These are phyloP conservation scores for Polymixis lichenea DNA, from an alignment of 2,888 invertebrate species.

Conservation along the genomic window DNA sequence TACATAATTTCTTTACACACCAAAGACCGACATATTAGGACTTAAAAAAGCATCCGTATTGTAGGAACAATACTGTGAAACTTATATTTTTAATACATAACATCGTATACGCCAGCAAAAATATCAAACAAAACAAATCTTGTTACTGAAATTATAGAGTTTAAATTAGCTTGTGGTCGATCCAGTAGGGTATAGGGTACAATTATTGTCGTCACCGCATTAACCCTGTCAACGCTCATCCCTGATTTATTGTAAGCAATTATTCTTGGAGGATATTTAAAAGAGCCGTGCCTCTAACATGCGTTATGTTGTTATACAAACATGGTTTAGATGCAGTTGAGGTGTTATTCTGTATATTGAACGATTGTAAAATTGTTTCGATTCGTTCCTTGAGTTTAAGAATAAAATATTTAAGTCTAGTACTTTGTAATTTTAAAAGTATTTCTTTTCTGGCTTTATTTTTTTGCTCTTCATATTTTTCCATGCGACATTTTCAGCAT, in stretches of 20 bases:
- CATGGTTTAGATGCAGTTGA: constrained; percentile 66
- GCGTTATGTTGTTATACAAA: constrained; percentile 76
- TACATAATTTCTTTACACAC: constrained; percentile 50
- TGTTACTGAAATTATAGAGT: constrained; percentile 30
- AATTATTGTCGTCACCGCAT: constrained; percentile 79
- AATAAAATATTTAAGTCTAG: neutral
- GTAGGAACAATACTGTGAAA: constrained; percentile 74
- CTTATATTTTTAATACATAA: constrained; percentile 44
- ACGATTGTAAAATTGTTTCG: neutral
- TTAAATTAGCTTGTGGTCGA: constrained; percentile 36
- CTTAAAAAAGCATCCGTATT: constrained; percentile 75
- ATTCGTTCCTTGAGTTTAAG: neutral
- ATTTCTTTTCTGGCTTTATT: neutral
- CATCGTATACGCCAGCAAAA: constrained; percentile 2
- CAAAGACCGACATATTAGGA: constrained; percentile 61
- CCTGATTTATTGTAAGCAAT: constrained; percentile 85
- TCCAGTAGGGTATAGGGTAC: constrained; percentile 75
- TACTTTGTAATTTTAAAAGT: neutral
- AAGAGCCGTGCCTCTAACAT: constrained; percentile 67
- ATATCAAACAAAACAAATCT: neutral
- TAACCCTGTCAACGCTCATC: constrained; percentile 84
- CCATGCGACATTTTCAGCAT: neutral
- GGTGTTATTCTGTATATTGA: constrained; percentile 58
- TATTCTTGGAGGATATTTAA: constrained; percentile 73
- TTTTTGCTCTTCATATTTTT: too few relatives aligned